Conservation (phyloP, 2,113 vertebrate genomes). For the Siniperca chuatsi region DNA sequence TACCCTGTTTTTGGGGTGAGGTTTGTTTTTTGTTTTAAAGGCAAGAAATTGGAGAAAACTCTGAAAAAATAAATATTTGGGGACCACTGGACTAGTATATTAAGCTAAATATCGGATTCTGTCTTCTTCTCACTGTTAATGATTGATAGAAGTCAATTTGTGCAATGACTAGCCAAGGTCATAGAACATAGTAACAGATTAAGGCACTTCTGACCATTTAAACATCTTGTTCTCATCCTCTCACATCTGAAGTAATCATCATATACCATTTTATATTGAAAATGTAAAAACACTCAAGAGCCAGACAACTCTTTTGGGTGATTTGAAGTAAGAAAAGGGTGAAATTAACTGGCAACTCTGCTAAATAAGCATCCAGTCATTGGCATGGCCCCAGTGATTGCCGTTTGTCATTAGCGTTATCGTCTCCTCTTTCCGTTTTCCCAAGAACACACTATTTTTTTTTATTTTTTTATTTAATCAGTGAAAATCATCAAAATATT, state of each 20-base stretch:
- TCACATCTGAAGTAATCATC: conserved; percentile 15
- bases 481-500: conserved; percentile 36
- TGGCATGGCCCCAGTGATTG: conserved; percentile 38
- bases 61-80: not conserved
- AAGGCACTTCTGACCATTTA: not conserved
- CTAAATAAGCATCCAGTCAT: conserved; percentile 31
- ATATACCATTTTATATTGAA: conserved; percentile 23
- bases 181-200: not conserved
- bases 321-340: conserved; percentile 20
- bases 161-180: not conserved
- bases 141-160: not conserved
- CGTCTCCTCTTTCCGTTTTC: conserved; percentile 37
- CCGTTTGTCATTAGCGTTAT: conserved; percentile 42
- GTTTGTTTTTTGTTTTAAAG: not conserved
- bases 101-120: not conserved
- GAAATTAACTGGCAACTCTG: conserved; percentile 38
- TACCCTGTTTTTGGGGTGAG: not conserved
- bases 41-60: not conserved
- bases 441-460: conserved; percentile 11
- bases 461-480: conserved; percentile 8
- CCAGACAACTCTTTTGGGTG: conserved; percentile 3
- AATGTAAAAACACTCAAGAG: conserved; percentile 25
- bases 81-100: not conserved
- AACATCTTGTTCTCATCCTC: conserved; percentile 35
- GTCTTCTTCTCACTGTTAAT: not conserved